Conservation (phyloP, 2,888 invertebrate species). For the Thereva nobilitata region DNA sequence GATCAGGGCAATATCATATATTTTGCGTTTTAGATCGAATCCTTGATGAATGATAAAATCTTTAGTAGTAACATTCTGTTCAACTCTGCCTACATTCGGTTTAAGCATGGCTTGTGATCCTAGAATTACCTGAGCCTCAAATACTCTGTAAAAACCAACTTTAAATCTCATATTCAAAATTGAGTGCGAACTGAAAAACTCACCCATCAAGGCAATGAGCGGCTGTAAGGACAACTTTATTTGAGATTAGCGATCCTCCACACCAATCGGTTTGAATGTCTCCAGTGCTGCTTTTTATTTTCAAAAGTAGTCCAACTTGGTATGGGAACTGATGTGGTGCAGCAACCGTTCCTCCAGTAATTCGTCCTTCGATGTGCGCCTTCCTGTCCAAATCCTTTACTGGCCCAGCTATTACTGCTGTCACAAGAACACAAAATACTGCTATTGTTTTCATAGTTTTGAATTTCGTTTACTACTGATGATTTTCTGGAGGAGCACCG, state of each 20-base stretch:
- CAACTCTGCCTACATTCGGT: conserved; percentile 13
- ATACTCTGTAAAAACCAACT: conserved; percentile 6
- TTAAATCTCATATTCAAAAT: background rate
- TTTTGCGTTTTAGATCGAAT: conserved; percentile 52
- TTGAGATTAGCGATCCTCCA: conserved; percentile 36
- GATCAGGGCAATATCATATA: conserved; percentile 55
- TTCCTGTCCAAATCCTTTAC: background rate
- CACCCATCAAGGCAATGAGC: conserved; percentile 34
- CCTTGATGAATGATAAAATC: conserved; percentile 52
- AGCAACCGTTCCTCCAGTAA: conserved; percentile 38
- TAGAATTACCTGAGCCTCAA: conserved; percentile 17
- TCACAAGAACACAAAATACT: background rate
- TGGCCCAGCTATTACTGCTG: background rate
- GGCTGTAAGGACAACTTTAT: conserved; percentile 32
- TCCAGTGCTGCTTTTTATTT: conserved; percentile 2
- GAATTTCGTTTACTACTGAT: too few relatives aligned
- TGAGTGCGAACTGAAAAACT: background rate
- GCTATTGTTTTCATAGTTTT: too few relatives aligned
- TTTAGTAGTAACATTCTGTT: conserved; percentile 8
- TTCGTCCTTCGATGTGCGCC: conserved; percentile 11
- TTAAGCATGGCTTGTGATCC: conserved; percentile 28
- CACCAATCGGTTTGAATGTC: conserved; percentile 21
- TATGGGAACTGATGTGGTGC: conserved; percentile 40
- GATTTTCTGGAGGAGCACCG: too few relatives aligned
- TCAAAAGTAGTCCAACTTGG: conserved; percentile 32